Base-by-base conservation (phyloP, 1,140 invertebrate species). In the Drosophila sturtevanti region DNA sequence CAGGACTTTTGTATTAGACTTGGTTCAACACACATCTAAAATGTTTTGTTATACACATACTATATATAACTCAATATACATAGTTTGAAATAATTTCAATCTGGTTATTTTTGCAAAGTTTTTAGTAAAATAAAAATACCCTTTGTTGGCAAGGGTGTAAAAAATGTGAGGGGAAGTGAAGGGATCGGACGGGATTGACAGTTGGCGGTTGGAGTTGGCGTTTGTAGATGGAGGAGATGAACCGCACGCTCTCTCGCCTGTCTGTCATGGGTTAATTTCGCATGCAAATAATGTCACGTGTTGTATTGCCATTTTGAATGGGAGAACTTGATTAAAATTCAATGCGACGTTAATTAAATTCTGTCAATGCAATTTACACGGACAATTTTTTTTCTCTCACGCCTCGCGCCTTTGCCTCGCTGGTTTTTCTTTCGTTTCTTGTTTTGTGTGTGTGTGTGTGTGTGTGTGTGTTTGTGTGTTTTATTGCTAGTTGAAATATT, bases 301-400 rank as follows among this genome's bases (percentile, higher is more conserved):
- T 71, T 66, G 75, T 66, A 84, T 82, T 71, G 72, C 72, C 72
- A 71, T 75, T 48, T 21, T 87, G 79, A 86, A 86, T 86, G 82
- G 41, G 41, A 48, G 41, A 86, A 86, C 82, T 86, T 86, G 82
- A 86, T 86, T 86, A 86, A 87, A 87, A 87, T 82, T 82, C 82
- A 87, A 87, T 86, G 79, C 63, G 84, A 86, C 79, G 82, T 86
- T 86, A 87, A 87, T 86, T 86, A 86, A 86, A 87, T 86, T 86
- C 77, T 72, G 68, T 72, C 79, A 82, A 87, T 87, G 82, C 75
- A 82, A 82, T 86, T 87, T 76, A 61, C 82, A 76, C 51, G 35
- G 21, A 44, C 64, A 35, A 38, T 37, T 66, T 64, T 63, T 64
- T 62, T 41, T 51, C 27, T 0, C 11, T 60, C 41, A 1, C 14